phyloP scores from a whole-genome alignment of 2,113 vertebrate genomes.

The Phaethon lepturus region DNA sequence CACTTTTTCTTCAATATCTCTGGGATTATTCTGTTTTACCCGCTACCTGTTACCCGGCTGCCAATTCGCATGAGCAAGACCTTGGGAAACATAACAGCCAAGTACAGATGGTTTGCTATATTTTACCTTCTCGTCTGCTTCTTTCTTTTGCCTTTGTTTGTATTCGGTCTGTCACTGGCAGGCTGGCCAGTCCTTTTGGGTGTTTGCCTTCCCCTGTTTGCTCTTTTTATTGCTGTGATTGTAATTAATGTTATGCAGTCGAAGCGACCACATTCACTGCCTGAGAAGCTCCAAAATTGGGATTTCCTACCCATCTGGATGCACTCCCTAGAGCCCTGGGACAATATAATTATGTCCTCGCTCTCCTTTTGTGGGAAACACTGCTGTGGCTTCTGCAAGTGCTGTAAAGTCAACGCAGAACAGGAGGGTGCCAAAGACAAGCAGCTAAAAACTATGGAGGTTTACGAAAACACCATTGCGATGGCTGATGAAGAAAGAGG shows the following conservation, averaged over 20 bases:
- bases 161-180: conserved; percentile 90
- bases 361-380: conserved; percentile 71
- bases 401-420: conserved; percentile 49
- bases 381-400: conserved; percentile 86
- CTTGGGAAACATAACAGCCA: conserved; percentile 85
- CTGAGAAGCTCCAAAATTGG: conserved; percentile 83
- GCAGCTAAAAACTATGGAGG: conserved; percentile 71
- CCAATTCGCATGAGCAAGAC: conserved; percentile 88
- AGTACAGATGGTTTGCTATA: conserved; percentile 94
- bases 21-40: conserved; percentile 94
- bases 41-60: conserved; percentile 86
- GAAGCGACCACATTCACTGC: conserved; percentile 75
- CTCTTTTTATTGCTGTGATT: conserved; percentile 73
- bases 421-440: conserved; percentile 52
- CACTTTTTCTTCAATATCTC: conserved; percentile 98
- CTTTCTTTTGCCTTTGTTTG: conserved; percentile 80
- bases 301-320: conserved; percentile 88
- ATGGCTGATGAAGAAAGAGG: conserved; percentile 65
- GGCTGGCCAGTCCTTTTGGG: conserved; percentile 91
- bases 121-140: conserved; percentile 90
- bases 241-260: conserved; percentile 85
- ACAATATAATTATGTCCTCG: conserved; percentile 64
- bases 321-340: conserved; percentile 91
- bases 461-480: conserved; percentile 81
- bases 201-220: conserved; percentile 81